phyloP scores from a whole-genome alignment of 2,113 vertebrate genomes.

The Ciconia stormi region DNA sequence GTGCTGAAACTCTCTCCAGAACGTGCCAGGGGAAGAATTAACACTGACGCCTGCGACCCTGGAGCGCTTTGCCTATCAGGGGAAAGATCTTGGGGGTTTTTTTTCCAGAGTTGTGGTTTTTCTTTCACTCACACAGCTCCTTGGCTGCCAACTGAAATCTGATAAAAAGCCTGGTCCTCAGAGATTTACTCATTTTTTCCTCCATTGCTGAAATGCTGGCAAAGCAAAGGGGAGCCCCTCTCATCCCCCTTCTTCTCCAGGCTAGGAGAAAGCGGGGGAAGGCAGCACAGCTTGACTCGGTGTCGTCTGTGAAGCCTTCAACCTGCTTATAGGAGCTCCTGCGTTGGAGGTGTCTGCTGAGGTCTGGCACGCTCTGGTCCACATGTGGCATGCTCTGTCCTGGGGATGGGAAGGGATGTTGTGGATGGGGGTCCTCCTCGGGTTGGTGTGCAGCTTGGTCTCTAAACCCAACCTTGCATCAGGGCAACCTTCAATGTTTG shows the following conservation, averaged over 20 bases:
- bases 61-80: not conserved
- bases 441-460: not conserved
- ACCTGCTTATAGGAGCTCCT: not conserved
- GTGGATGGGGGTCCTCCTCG: accelerated
- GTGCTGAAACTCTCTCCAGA: not conserved
- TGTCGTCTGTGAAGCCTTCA: not conserved
- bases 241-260: not conserved
- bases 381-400: not conserved
- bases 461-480: not conserved
- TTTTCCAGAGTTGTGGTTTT: not conserved
- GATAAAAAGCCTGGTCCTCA: not conserved
- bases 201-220: not conserved
- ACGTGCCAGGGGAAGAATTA: not conserved
- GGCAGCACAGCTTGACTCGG: not conserved
- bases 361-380: not conserved
- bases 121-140: not conserved
- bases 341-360: not conserved
- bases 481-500: not conserved
- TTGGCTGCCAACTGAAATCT: not conserved
- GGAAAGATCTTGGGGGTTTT: not conserved
- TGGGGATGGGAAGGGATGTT: not conserved
- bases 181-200: not conserved
- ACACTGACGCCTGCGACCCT: not conserved
- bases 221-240: not conserved
- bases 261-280: not conserved